Evolutionary conservation across 2,888 invertebrate species (phyloP).

Genomic region (Volucella inflata): DNA sequence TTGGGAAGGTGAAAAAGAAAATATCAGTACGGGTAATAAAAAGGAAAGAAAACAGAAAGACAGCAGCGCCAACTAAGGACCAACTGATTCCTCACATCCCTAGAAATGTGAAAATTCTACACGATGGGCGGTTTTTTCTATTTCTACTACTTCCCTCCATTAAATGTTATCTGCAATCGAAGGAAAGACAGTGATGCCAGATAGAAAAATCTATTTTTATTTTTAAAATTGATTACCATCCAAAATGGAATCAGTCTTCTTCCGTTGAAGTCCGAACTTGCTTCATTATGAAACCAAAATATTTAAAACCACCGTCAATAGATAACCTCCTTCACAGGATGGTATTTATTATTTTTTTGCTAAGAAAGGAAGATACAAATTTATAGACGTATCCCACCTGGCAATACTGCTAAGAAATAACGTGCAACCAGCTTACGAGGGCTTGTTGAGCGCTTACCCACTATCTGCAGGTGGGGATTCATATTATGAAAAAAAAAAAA

Average conservation of each 20-base stretch:
- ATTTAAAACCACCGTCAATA: too few species aligned
- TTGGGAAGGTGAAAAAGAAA: constrained; percentile 33
- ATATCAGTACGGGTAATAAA: constrained; percentile 21
- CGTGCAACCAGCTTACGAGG: constrained; percentile 62
- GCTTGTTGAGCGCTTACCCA: constrained; percentile 54
- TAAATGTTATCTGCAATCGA: constrained; percentile 43
- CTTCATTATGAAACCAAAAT: too few species aligned
- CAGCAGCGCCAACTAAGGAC: constrained; percentile 16
- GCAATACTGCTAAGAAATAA: neutral
- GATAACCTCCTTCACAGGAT: too few species aligned
- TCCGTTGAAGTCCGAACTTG: too few species aligned
- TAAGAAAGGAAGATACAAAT: too few species aligned
- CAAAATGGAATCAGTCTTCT: too few species aligned
- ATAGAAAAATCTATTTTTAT: too few species aligned
- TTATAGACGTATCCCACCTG: too few species aligned
- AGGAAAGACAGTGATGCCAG: constrained; percentile 18
- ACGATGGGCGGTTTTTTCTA: neutral
- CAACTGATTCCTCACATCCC: constrained; percentile 6
- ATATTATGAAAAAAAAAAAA: neutral
- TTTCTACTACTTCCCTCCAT: constrained; percentile 11
- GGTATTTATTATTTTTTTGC: too few species aligned
- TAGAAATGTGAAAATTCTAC: constrained; percentile 31
- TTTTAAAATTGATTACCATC: too few species aligned
- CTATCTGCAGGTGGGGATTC: constrained; percentile 1
- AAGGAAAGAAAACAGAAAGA: constrained; percentile 8